These are phyloP conservation scores for Entomobrya proxima DNA, from an alignment of 2,888 invertebrate genomes.

Conservation along the genomic window DNA sequence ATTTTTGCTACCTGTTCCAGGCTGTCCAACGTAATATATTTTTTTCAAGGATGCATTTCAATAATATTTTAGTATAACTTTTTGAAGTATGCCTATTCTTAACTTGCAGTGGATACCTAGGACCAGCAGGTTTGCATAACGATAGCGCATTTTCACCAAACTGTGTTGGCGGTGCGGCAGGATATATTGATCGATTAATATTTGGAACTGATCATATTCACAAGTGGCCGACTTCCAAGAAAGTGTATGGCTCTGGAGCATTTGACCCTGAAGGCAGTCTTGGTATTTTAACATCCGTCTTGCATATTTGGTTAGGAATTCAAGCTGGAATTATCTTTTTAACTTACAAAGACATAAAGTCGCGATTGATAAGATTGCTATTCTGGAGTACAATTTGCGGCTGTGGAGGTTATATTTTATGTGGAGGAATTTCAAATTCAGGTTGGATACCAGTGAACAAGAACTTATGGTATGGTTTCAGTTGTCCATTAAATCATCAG, in stretches of 20 bases:
- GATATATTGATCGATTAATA: slow-evolving; percentile 79
- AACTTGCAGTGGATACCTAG: slow-evolving; percentile 79
- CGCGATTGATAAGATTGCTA: slow-evolving; percentile 86
- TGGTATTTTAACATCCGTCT: slow-evolving; percentile 81
- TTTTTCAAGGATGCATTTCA: not conserved
- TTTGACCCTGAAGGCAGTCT: slow-evolving; percentile 95
- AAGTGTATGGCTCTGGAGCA: slow-evolving; percentile 83
- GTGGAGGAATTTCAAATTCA: slow-evolving; percentile 64
- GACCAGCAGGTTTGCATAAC: slow-evolving; percentile 81
- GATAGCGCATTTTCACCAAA: slow-evolving; percentile 73
- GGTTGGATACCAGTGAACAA: slow-evolving; percentile 87
- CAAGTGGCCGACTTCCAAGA: slow-evolving; percentile 78
- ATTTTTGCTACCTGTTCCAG: slow-evolving; percentile 85
- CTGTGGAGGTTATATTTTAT: slow-evolving; percentile 79
- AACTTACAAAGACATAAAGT: slow-evolving; percentile 79
- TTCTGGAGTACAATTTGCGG: slow-evolving; percentile 82
- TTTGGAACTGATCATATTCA: slow-evolving; percentile 79
- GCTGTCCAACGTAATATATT: slow-evolving; percentile 86
- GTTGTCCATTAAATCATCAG: not conserved
- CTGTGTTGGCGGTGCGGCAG: slow-evolving; percentile 80
- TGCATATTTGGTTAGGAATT: slow-evolving; percentile 89
- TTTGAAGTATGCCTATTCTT: not conserved
- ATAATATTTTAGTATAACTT: not conserved
- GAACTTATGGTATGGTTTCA: slow-evolving; percentile 86
- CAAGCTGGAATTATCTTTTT: slow-evolving; percentile 88